A percentile compares a stretch with the other conserved stretches of the same genome.
Conservation (phyloP, 2,797 vertebrate species). For the Enteromius fasciolatus region DNA sequence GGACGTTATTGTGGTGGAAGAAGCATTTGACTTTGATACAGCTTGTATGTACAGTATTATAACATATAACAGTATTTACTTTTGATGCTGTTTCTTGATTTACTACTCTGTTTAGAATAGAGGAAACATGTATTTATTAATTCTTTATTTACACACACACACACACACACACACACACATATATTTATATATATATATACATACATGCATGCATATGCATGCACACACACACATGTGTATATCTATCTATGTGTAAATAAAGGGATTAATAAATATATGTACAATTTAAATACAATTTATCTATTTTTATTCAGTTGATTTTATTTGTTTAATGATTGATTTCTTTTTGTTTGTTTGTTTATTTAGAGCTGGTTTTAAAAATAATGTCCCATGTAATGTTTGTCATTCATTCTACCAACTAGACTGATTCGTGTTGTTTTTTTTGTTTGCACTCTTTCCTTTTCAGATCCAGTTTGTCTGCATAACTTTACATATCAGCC, state of each 20-base stretch:
- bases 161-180: too few relatives aligned
- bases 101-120: neutral
- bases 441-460: neutral
- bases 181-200: too few relatives aligned
- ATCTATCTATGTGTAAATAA: too few relatives aligned
- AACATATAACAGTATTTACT: neutral
- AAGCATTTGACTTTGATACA: constrained; percentile 95
- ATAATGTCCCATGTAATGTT: neutral
- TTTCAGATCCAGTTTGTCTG: constrained; percentile 89
- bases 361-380: neutral
- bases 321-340: too few relatives aligned
- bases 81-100: neutral
- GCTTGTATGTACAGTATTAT: constrained; percentile 80
- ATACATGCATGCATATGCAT: too few relatives aligned
- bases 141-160: neutral
- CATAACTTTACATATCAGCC: constrained; percentile 86
- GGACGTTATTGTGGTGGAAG: constrained; percentile 98
- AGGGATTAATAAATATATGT: too few relatives aligned
- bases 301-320: too few relatives aligned
- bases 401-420: neutral
- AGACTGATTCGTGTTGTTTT: neutral
- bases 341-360: too few relatives aligned
- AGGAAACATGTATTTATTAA: neutral
- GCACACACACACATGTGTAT: too few relatives aligned
- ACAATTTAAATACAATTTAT: too few relatives aligned